Conservation (phyloP, 2,797 vertebrate species). For the Spea hammondii region DNA sequence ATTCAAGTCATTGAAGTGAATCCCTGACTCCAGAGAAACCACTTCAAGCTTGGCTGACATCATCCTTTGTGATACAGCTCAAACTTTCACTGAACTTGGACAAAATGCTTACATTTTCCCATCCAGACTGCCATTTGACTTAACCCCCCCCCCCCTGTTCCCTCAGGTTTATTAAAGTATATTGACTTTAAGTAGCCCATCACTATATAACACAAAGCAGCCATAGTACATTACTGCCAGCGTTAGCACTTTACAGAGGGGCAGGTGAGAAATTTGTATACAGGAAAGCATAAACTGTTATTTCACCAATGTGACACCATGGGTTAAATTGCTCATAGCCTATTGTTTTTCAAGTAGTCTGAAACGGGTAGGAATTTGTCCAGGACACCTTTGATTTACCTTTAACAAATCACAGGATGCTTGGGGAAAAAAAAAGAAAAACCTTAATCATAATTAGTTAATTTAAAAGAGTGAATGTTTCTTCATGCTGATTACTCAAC, state of each 20-base stretch:
- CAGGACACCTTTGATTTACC: neutral
- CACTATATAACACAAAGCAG: too few species aligned
- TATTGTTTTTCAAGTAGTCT: constrained; percentile 29
- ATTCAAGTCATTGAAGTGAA: constrained; percentile 51
- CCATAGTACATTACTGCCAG: too few species aligned
- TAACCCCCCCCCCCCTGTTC: too few species aligned
- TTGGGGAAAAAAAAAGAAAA: neutral
- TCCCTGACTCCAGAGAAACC: constrained; percentile 46
- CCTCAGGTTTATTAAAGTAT: too few species aligned
- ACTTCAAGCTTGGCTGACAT: constrained; percentile 43
- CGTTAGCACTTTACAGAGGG: too few species aligned
- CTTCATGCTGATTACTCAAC: constrained; percentile 17
- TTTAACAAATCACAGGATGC: neutral
- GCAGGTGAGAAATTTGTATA: too few species aligned
- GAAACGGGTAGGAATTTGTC: constrained; percentile 15
- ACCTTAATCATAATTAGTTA: constrained; percentile 8
- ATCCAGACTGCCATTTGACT: neutral
- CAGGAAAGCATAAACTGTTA: too few species aligned
- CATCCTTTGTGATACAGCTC: constrained; percentile 37
- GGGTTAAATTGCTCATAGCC: neutral
- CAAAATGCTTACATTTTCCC: constrained; percentile 21
- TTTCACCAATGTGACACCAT: neutral
- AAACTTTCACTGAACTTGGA: constrained; percentile 41
- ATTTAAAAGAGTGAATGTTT: neutral
- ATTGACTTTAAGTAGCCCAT: too few species aligned